Percentiles rank a stretch among this genome's conserved stretches.
Evolutionary conservation across 2,797 vertebrate species (phyloP).

Genomic region (Myotis myotis): DNA sequence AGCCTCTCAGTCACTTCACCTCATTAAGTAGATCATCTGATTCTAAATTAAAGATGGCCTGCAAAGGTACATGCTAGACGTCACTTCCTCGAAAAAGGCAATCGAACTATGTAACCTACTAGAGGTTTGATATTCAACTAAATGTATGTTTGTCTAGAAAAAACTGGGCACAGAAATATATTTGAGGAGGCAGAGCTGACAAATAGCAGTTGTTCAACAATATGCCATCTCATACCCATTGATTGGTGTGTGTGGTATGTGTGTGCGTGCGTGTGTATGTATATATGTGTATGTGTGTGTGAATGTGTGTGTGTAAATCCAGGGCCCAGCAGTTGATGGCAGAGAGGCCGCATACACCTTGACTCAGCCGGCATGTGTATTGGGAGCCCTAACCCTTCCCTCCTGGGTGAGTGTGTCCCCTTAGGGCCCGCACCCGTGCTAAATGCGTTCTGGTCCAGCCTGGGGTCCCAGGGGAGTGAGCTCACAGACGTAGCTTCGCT

Average conservation of each 20-base stretch:
- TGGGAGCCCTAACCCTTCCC: conserved; percentile 43
- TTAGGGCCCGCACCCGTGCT: conserved; percentile 53
- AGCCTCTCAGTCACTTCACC: not conserved
- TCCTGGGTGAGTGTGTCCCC: not conserved
- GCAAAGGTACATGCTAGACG: not conserved
- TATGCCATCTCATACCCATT: conserved; percentile 44
- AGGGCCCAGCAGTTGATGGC: not conserved
- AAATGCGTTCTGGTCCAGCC: conserved; percentile 48
- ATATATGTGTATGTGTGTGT: not conserved
- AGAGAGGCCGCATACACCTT: conserved; percentile 54
- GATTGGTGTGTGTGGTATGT: not conserved
- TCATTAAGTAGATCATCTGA: not conserved
- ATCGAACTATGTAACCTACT: not conserved
- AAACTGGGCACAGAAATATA: conserved; percentile 47
- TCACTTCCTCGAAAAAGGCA: not conserved
- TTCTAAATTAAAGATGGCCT: not conserved
- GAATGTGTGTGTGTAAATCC: not conserved
- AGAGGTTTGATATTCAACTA: not conserved
- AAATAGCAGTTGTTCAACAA: conserved; percentile 36
- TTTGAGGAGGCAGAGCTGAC: conserved; percentile 59
- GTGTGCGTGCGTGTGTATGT: not conserved
- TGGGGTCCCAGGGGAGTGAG: conserved; percentile 64
- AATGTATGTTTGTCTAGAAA: conserved; percentile 40
- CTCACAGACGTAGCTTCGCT: conserved; percentile 71
- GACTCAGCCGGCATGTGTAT: conserved; percentile 61